Base-by-base conservation (phyloP, 2,888 invertebrate species). In the Chironomus riparius region DNA sequence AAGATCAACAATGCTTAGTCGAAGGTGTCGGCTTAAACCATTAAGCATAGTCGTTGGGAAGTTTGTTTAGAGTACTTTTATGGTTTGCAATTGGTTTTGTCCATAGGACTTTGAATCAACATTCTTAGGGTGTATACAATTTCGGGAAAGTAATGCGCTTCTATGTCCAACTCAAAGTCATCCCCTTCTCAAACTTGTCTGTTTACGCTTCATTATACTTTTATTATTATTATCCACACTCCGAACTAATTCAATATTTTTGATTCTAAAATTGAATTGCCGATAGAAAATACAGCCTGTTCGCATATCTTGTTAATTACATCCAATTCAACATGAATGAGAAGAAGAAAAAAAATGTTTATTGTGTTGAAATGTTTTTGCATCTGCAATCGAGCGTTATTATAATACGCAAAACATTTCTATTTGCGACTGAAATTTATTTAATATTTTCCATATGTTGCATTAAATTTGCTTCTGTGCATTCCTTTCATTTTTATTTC, bases 381-480 rank as follows among this genome's bases (percentile, higher is more conserved):
- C 56, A 56, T 56, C 56, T 56, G 56, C 56, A 56, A 56, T 10
- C 15, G 15, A 56, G 38, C 38, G 10, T 38, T 38, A 56, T 56
- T 56, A 18, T 56, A 18, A 18, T 56, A 18, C 56, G 18, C 56
- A 56, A 56, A 56, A 18, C n/a, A 15, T 10, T 22, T 65, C 65
- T 21, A 65, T 65, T 68, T 15, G n/a, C n/a, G 28, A 28, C 28
- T 4, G 48, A 68, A 68, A 74, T 47, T 21, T 28, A 13, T 62
- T 62, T 74, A 74, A 74, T 74, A 74, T 74, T 74, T 74, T 68
- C 74, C 65, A 74, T 68, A 74, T 74, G 74, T 74, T 74, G 65
- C 68, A 38, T 74, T 38, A n/a, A 12, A 48, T 56, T 56, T 48
- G 18, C 48, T 12, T 47, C 71, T 48, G 15, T 38, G 38, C 38